Percentiles rank a stretch among this genome's conserved stretches.
Evolutionary conservation across 2,888 invertebrate genomes (phyloP).

Genomic region (Quadriops clusia): DNA sequence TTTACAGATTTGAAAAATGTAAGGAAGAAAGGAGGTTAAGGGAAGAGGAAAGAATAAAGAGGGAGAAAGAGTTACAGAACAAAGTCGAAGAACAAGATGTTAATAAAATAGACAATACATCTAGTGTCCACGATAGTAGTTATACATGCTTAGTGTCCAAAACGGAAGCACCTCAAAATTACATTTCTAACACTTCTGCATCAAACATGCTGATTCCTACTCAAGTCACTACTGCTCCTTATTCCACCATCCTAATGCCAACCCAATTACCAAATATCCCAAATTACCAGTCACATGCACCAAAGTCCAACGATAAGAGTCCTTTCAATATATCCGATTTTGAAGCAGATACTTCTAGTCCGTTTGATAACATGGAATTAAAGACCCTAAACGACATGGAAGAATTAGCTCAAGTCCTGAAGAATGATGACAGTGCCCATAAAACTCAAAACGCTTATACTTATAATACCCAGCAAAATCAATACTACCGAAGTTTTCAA

Average conservation of each 20-base stretch:
- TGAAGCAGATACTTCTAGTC: conserved; percentile 83
- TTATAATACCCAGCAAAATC: conserved; percentile 11
- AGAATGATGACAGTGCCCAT: conserved; percentile 21
- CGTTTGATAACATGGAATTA: conserved; percentile 86
- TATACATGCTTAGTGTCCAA: no score
- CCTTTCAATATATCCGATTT: conserved; percentile 61
- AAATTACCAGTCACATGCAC: conserved; percentile 17
- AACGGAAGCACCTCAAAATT: conserved; percentile 13
- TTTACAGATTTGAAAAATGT: no score
- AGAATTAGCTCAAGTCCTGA: conserved; percentile 71
- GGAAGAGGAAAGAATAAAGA: no score
- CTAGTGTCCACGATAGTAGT: conserved; percentile 11
- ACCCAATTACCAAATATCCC: conserved; percentile 29
- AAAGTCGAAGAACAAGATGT: conserved; percentile 16
- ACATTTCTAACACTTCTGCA: no score
- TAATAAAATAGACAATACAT: conserved; percentile 9
- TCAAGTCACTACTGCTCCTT: conserved; percentile 21
- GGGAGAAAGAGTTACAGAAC: conserved; percentile 1
- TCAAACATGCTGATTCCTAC: conserved; percentile 25
- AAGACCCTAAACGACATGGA: conserved; percentile 90
- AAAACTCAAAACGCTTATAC: conserved; percentile 13
- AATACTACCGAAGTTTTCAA: conserved; percentile 6
- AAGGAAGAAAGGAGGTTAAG: no score
- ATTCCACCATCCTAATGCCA: conserved; percentile 33
- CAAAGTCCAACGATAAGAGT: conserved; percentile 24